These are phyloP conservation scores for Antedon bifida DNA, from an alignment of 35 echinoderm and acorn worm species.

Conservation along the genomic window DNA sequence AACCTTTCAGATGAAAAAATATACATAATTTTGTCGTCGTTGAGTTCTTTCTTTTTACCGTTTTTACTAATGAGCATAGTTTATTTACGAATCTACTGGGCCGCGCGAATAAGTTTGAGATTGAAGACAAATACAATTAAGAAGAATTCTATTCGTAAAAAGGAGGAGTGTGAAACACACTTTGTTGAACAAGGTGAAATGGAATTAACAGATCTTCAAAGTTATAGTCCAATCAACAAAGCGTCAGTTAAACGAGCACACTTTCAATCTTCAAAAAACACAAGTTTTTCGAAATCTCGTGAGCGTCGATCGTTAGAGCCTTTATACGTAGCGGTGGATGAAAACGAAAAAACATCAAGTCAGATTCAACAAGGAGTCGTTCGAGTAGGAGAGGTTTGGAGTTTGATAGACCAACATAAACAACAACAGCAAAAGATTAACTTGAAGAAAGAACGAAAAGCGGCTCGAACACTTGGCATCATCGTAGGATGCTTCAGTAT, in stretches of 20 bases:
- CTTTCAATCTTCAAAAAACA: not conserved
- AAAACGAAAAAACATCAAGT: not conserved
- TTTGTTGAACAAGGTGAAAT: no score
- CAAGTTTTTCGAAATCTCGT: not conserved
- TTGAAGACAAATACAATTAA: not conserved
- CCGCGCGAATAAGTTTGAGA: not conserved
- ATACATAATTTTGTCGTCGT: conserved; percentile 13
- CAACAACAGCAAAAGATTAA: not conserved
- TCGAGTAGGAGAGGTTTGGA: not conserved
- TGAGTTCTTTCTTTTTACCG: conserved; percentile 6
- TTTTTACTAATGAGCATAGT: conserved; percentile 1
- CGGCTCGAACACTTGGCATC: not conserved
- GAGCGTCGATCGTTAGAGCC: not conserved
- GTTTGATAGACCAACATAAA: not conserved
- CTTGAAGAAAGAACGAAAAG: conserved; percentile 10
- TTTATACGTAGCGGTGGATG: not conserved
- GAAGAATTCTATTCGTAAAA: not conserved
- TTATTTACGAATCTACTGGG: not conserved
- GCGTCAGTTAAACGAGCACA: not conserved
- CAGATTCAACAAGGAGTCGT: not conserved
- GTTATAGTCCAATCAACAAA: no score
- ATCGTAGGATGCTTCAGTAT: conserved; percentile 5
- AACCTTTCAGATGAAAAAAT: not conserved
- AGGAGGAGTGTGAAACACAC: not conserved
- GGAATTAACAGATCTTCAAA: not conserved